A percentile compares a stretch with the other conserved stretches of the same genome.
These are phyloP conservation scores for Lasaia peninsularis DNA, from an alignment of 1,140 invertebrate genomes.

Conservation along the genomic window DNA sequence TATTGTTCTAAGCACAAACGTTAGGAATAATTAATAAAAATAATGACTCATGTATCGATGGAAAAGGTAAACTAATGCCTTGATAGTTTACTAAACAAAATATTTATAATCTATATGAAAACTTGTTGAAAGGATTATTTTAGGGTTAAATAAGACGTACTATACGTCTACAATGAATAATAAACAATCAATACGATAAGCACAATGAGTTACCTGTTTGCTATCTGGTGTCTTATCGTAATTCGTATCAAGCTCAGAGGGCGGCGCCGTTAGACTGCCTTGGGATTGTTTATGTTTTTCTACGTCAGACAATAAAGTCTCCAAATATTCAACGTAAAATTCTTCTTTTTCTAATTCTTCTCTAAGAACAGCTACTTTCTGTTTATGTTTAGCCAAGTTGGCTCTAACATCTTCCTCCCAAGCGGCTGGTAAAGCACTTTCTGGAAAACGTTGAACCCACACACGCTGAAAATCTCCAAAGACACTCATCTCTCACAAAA, in stretches of 20 bases:
- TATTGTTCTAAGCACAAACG: background rate
- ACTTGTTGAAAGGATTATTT: background rate
- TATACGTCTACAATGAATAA: constrained; percentile 8
- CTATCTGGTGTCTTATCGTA: constrained; percentile 72
- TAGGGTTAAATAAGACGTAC: background rate
- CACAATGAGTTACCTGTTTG: constrained; percentile 58
- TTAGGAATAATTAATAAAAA: background rate
- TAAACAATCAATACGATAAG: constrained; percentile 26
- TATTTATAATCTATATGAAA: background rate
- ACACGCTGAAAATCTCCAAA: constrained; percentile 92
- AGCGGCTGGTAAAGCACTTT: constrained; percentile 90
- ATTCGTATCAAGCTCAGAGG: constrained; percentile 61
- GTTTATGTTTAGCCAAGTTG: constrained; percentile 91
- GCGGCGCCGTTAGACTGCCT: constrained; percentile 55
- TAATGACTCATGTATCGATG: background rate
- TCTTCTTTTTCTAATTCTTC: constrained; percentile 93
- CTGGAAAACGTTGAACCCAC: constrained; percentile 92
- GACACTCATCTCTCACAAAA: constrained; percentile 86
- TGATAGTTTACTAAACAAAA: background rate
- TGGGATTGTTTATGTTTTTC: constrained; percentile 82
- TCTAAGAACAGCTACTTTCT: constrained; percentile 86
- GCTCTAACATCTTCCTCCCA: constrained; percentile 94
- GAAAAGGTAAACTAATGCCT: background rate
- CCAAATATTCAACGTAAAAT: constrained; percentile 93
- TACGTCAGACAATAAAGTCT: constrained; percentile 88